A percentile compares a stretch with the other conserved stretches of the same genome.
Evolutionary conservation across 2,888 invertebrate species (phyloP).

Genomic region (Drosophila siamana): DNA sequence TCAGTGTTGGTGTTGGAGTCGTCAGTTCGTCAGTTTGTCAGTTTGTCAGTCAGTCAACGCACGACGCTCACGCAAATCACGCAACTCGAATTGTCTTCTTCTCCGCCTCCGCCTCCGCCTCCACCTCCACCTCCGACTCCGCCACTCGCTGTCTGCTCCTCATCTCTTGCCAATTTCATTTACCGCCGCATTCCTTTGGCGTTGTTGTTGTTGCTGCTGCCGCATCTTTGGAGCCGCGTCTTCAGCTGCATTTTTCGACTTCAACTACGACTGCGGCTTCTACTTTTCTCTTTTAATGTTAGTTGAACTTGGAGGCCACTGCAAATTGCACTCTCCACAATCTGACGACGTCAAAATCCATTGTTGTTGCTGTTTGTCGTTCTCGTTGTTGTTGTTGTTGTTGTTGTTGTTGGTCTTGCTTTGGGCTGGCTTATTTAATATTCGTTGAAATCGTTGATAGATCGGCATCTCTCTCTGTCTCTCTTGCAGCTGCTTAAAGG

Average conservation of each 20-base stretch:
- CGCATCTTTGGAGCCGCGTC: slow-evolving; percentile 55
- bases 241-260: slow-evolving; percentile 34
- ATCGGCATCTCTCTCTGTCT: not conserved
- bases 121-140: no score
- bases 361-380: slow-evolving; percentile 46
- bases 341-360: slow-evolving; percentile 59
- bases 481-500: no score
- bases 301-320: slow-evolving; percentile 79
- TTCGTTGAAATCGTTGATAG: no score
- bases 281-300: slow-evolving; percentile 60
- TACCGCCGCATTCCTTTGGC: slow-evolving; percentile 64
- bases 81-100: slow-evolving; percentile 76
- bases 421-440: not conserved
- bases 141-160: no score
- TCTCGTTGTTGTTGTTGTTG: no score
- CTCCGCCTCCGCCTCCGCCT: no score
- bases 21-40: slow-evolving; percentile 47
- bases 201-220: slow-evolving; percentile 36
- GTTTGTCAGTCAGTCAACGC: slow-evolving; percentile 68
- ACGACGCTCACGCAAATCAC: slow-evolving; percentile 85
- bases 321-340: slow-evolving; percentile 73
- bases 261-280: not conserved
- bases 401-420: slow-evolving; percentile 35
- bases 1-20: slow-evolving; percentile 22
- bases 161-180: slow-evolving; percentile 61